Evolutionary conservation across 2,797 vertebrate species (phyloP).

Genomic region (Xiphorhynchus erythropygius): DNA sequence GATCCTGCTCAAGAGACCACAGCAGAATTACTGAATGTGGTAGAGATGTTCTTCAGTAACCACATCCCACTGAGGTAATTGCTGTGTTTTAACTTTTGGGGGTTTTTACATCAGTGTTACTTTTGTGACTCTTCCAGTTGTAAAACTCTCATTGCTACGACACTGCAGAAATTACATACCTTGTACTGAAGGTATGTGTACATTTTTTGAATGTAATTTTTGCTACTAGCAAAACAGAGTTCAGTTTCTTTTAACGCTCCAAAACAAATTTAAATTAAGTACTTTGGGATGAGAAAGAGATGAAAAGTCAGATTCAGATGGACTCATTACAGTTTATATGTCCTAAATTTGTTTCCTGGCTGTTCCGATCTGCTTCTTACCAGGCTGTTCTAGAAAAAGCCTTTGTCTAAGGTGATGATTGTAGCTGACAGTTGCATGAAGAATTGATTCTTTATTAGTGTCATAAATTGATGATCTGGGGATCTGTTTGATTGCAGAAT

Average conservation of each 20-base stretch:
- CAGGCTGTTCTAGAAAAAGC: neutral
- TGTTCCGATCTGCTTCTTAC: neutral
- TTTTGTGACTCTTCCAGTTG: neutral
- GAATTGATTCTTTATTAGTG: neutral
- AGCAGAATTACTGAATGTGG: slow-evolving; percentile 87
- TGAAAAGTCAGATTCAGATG: neutral
- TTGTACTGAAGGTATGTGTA: fast-evolving
- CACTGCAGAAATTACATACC: neutral
- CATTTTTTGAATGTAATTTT: neutral
- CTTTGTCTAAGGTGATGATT: neutral
- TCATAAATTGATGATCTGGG: neutral
- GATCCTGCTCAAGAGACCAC: slow-evolving; percentile 88
- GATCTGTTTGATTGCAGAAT: slow-evolving; percentile 78
- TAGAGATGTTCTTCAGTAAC: slow-evolving; percentile 97
- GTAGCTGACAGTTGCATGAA: neutral
- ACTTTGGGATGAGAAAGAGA: neutral
- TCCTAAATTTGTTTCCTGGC: neutral
- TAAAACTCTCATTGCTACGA: neutral
- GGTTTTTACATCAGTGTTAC: neutral
- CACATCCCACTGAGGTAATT: slow-evolving; percentile 94
- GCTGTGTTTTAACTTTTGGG: neutral
- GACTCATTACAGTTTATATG: neutral
- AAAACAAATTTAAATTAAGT: neutral
- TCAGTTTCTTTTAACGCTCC: neutral
- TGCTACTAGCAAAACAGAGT: neutral